A percentile compares a stretch with the other conserved stretches of the same genome.
phyloP scores from a whole-genome alignment of 2,113 vertebrate genomes.

The Pterophyllum scalare region DNA sequence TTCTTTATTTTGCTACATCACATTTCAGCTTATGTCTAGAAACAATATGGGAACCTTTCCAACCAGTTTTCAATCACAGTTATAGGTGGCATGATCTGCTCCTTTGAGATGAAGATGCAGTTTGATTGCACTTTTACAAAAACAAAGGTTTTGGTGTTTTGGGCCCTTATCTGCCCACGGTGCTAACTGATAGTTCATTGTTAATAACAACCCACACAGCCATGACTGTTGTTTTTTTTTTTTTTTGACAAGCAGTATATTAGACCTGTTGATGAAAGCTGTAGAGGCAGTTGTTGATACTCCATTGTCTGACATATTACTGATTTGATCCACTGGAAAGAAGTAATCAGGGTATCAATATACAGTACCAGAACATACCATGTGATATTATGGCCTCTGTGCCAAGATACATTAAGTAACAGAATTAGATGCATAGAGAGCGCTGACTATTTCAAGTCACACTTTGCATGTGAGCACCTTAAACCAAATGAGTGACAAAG shows the following conservation, averaged over 20 bases:
- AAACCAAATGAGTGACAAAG: slow-evolving; percentile 27
- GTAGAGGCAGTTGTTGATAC: slow-evolving; percentile 41
- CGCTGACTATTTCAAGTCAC: slow-evolving; percentile 13
- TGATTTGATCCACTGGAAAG: slow-evolving; percentile 29
- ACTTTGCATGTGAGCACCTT: slow-evolving; percentile 17
- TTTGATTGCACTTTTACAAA: slow-evolving; percentile 5
- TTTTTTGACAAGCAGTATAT: slow-evolving; percentile 38
- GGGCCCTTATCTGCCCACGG: not conserved
- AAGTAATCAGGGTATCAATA: slow-evolving; percentile 51
- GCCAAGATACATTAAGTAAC: not conserved
- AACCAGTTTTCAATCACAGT: slow-evolving; percentile 26
- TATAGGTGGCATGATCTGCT: slow-evolving; percentile 33
- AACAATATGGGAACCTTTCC: slow-evolving; percentile 29
- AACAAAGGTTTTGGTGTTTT: not conserved
- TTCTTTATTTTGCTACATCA: slow-evolving; percentile 40
- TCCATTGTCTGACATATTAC: slow-evolving; percentile 40
- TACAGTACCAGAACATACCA: slow-evolving; percentile 27
- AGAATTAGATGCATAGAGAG: not conserved
- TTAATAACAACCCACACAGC: slow-evolving; percentile 56
- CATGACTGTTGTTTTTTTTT: slow-evolving; percentile 47
- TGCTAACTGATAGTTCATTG: slow-evolving; percentile 64
- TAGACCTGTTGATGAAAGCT: slow-evolving; percentile 23
- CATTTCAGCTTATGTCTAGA: slow-evolving; percentile 30
- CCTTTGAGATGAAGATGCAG: not conserved
- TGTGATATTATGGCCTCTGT: not conserved